These are phyloP conservation scores for Aphelinus atriplicis DNA, from an alignment of 1,140 invertebrate species.

Conservation along the genomic window DNA sequence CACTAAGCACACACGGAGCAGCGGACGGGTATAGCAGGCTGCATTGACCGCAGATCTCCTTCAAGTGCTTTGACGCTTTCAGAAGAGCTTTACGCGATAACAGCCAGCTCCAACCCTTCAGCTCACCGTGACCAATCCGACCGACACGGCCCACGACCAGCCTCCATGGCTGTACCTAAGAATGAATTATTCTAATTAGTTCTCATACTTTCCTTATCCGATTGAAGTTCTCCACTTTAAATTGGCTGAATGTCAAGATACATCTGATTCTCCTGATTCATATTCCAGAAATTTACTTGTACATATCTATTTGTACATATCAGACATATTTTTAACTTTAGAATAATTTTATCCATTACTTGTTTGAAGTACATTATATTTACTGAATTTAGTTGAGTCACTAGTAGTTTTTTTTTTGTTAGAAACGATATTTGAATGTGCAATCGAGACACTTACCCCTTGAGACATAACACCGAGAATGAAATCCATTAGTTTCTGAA, in stretches of 20 bases:
- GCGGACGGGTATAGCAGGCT: slow-evolving; percentile 80
- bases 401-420: too few species aligned
- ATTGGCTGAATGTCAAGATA: background rate
- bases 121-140: slow-evolving; percentile 95
- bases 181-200: background rate
- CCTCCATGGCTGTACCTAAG: slow-evolving; percentile 83
- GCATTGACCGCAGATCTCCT: slow-evolving; percentile 92
- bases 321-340: too few species aligned
- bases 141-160: slow-evolving; percentile 96
- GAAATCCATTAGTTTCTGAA: slow-evolving; percentile 97
- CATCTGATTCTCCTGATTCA: background rate
- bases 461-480: slow-evolving; percentile 94
- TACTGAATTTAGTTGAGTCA: too few species aligned
- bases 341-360: too few species aligned
- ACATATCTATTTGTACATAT: too few species aligned
- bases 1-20: slow-evolving; percentile 91
- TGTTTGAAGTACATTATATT: too few species aligned
- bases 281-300: background rate
- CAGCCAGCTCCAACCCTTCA: slow-evolving; percentile 96
- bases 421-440: too few species aligned
- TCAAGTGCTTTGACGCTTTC: slow-evolving; percentile 86
- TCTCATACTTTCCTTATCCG: too few species aligned
- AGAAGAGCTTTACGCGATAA: slow-evolving; percentile 90
- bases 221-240: background rate
- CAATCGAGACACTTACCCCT: slow-evolving; percentile 68